Evolutionary conservation across 2,113 vertebrate genomes (phyloP).

Genomic region (Microcebus griseorufus): DNA sequence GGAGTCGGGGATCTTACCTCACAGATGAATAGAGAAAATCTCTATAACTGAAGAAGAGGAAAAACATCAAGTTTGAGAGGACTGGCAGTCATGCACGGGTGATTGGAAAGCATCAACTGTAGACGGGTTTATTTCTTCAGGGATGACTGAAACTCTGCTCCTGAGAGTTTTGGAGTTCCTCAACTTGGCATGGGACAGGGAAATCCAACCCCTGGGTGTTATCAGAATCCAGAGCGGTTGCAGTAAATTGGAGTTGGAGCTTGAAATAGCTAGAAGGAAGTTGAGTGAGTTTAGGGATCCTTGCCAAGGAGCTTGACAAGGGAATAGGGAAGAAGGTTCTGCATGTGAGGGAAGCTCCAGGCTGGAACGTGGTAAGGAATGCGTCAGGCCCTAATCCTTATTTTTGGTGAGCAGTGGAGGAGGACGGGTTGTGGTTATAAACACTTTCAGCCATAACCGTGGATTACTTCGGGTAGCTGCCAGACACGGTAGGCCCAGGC

Average conservation of each 20-base stretch:
- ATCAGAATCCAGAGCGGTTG: background rate
- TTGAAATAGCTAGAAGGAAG: background rate
- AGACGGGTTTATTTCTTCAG: background rate
- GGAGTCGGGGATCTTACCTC: background rate
- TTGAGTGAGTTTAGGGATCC: background rate
- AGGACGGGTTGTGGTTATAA: background rate
- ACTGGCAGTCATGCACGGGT: background rate
- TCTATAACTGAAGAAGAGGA: background rate
- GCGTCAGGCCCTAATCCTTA: background rate
- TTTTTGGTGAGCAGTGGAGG: background rate
- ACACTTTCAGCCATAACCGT: background rate
- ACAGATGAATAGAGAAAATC: background rate
- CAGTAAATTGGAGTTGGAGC: background rate
- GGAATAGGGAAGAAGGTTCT: background rate
- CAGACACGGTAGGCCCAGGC: fast-evolving
- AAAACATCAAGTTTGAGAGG: background rate
- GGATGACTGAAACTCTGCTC: background rate
- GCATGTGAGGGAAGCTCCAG: background rate
- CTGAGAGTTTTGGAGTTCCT: background rate
- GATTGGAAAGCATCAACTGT: background rate
- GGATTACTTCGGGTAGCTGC: background rate
- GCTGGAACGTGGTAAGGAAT: background rate
- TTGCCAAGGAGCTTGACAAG: no score
- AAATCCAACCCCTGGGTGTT: background rate
- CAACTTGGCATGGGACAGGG: background rate